These are phyloP conservation scores for Danio aesculapii DNA, from an alignment of 2,797 vertebrate species.

Conservation along the genomic window DNA sequence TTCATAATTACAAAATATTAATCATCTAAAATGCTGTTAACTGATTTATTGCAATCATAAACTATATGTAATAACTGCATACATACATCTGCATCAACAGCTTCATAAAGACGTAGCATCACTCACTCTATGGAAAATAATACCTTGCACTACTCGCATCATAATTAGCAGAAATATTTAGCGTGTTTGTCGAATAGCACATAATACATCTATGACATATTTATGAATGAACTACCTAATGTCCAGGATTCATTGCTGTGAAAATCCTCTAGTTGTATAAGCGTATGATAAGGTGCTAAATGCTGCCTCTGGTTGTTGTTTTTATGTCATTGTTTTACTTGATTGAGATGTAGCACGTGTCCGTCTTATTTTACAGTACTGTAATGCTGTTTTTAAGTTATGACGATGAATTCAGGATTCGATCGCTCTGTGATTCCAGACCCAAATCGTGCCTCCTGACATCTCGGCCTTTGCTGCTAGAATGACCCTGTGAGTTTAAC, in stretches of 20 bases:
- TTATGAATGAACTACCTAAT: slow-evolving; percentile 16
- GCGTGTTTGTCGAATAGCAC: neutral
- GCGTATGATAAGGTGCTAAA: neutral
- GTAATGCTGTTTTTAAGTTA: slow-evolving; percentile 42
- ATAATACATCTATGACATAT: neutral
- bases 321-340: neutral
- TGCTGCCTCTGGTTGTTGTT: neutral
- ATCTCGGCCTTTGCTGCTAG: slow-evolving; percentile 47
- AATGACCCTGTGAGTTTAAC: slow-evolving; percentile 31
- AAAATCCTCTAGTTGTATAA: neutral
- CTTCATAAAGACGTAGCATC: neutral
- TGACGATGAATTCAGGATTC: slow-evolving; percentile 46
- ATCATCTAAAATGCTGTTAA: neutral
- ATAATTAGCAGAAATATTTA: neutral
- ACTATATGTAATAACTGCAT: neutral
- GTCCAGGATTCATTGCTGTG: slow-evolving; percentile 14
- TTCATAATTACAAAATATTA: neutral
- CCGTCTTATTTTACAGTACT: slow-evolving; percentile 32
- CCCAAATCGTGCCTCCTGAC: slow-evolving; percentile 45
- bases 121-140: slow-evolving; percentile 3
- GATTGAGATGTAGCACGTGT: slow-evolving; percentile 9
- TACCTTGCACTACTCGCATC: slow-evolving; percentile 8
- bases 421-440: slow-evolving; percentile 24
- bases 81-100: slow-evolving; percentile 1
- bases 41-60: neutral